These are phyloP conservation scores for Prorops nasuta DNA, from an alignment of 1,140 invertebrate genomes.

Conservation along the genomic window DNA sequence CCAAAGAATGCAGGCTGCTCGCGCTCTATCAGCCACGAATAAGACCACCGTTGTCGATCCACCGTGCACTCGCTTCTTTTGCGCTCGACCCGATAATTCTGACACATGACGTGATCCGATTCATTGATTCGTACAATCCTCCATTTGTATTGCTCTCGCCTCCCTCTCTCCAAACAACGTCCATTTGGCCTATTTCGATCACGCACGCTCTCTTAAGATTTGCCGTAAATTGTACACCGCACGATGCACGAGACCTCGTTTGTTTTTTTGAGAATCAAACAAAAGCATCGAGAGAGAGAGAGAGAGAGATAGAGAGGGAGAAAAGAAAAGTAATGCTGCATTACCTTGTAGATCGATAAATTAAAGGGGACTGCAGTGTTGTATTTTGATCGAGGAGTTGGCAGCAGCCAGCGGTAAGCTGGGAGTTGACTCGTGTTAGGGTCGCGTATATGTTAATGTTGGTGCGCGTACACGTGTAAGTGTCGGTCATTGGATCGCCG, in stretches of 20 bases:
- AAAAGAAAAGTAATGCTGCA: too few relatives aligned
- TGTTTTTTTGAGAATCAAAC: background rate
- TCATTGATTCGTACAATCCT: conserved; percentile 14
- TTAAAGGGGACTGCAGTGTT: background rate
- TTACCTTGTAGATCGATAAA: background rate
- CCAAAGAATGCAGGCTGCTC: too few relatives aligned
- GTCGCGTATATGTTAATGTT: conserved; percentile 7
- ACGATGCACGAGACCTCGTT: background rate
- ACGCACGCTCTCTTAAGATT: background rate
- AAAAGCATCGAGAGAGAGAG: too few relatives aligned
- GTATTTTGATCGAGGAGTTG: too few relatives aligned
- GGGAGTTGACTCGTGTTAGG: too few relatives aligned
- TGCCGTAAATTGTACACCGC: background rate
- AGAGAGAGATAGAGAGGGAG: too few relatives aligned
- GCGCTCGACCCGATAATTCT: too few relatives aligned
- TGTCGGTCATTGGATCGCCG: conserved; percentile 6
- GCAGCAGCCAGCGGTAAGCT: too few relatives aligned
- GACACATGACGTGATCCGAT: conserved; percentile 17
- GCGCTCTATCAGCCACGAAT: too few relatives aligned
- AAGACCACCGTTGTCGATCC: too few relatives aligned
- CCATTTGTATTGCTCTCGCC: background rate
- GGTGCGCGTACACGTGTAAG: conserved; percentile 3
- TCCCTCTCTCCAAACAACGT: background rate
- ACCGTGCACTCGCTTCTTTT: too few relatives aligned
- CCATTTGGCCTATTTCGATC: background rate